Conservation (phyloP, 2,888 invertebrate species). For the Diabrotica balteata region DNA sequence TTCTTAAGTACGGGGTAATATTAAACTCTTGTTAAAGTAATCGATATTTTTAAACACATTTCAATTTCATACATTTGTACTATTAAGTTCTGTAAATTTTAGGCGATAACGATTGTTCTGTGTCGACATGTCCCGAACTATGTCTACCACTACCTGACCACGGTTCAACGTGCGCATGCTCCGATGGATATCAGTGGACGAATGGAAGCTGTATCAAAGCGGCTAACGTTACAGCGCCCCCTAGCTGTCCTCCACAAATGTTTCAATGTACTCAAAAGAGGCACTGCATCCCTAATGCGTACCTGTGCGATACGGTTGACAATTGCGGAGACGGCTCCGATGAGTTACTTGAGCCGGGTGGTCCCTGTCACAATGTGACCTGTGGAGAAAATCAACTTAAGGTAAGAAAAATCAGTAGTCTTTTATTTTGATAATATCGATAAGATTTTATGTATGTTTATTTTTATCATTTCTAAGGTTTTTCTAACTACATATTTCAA, state of each 20-base stretch:
- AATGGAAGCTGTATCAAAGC: constrained; percentile 51
- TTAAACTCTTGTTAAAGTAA: too few relatives aligned
- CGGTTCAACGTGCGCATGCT: constrained; percentile 67
- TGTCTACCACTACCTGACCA: constrained; percentile 70
- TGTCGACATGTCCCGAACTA: constrained; percentile 69
- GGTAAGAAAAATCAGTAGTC: neutral
- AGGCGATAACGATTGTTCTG: constrained; percentile 54
- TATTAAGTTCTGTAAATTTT: constrained; percentile 15
- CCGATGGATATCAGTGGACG: constrained; percentile 66
- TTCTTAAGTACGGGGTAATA: too few relatives aligned
- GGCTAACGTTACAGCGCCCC: constrained; percentile 51
- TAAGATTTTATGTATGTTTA: constrained; percentile 1
- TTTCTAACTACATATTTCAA: too few relatives aligned
- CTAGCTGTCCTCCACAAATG: constrained; percentile 52
- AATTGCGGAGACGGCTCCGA: constrained; percentile 81
- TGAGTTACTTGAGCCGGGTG: constrained; percentile 69
- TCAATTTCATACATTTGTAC: too few relatives aligned
- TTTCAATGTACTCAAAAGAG: constrained; percentile 54
- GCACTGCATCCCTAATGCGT: constrained; percentile 72
- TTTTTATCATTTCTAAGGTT: constrained; percentile 33
- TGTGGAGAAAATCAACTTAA: constrained; percentile 49
- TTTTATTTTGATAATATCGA: neutral
- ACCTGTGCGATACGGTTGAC: constrained; percentile 76
- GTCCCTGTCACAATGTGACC: constrained; percentile 66
- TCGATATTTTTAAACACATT: too few relatives aligned